These are phyloP conservation scores for Melanotaenia parkinsoni DNA, from an alignment of 2,797 vertebrate species.

Conservation along the genomic window DNA sequence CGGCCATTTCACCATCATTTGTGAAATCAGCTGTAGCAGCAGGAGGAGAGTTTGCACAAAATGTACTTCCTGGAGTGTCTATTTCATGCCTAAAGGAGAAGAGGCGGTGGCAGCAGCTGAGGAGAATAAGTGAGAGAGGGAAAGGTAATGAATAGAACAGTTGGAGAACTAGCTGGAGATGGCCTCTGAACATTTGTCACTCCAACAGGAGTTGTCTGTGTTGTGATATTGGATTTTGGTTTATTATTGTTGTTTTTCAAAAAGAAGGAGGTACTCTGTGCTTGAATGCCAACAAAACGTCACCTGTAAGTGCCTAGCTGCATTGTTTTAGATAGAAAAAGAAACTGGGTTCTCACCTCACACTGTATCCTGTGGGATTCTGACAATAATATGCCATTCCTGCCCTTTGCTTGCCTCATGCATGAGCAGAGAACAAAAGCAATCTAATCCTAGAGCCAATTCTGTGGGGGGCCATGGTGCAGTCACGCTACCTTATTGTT, in stretches of 20 bases:
- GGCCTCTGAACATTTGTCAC: slow-evolving; percentile 76
- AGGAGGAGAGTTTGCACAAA: slow-evolving; percentile 78
- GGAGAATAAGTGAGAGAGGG: slow-evolving; percentile 66
- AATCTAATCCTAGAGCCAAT: slow-evolving; percentile 51
- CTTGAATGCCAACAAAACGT: slow-evolving; percentile 45
- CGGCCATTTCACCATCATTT: slow-evolving; percentile 82
- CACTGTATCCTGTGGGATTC: slow-evolving; percentile 54
- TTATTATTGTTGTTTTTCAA: slow-evolving; percentile 78
- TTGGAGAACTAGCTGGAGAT: slow-evolving; percentile 68
- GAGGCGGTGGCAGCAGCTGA: slow-evolving; percentile 59
- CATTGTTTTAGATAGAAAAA: slow-evolving; percentile 42
- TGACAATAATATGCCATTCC: slow-evolving; percentile 54
- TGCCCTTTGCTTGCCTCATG: slow-evolving; percentile 59
- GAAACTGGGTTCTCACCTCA: slow-evolving; percentile 31
- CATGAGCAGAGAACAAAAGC: slow-evolving; percentile 58
- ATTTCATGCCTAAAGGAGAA: slow-evolving; percentile 70
- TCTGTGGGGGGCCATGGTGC: slow-evolving; percentile 27
- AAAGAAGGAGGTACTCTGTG: slow-evolving; percentile 38
- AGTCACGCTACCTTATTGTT: slow-evolving; percentile 59
- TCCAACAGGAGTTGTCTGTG: slow-evolving; percentile 72
- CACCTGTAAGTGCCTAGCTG: slow-evolving; percentile 34
- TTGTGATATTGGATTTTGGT: slow-evolving; percentile 80
- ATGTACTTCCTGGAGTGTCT: slow-evolving; percentile 84
- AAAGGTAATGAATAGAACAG: slow-evolving; percentile 77
- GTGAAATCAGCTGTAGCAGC: slow-evolving; percentile 85